Base-by-base conservation (phyloP, 2,888 invertebrate species). In the Meteorus cinctellus region DNA sequence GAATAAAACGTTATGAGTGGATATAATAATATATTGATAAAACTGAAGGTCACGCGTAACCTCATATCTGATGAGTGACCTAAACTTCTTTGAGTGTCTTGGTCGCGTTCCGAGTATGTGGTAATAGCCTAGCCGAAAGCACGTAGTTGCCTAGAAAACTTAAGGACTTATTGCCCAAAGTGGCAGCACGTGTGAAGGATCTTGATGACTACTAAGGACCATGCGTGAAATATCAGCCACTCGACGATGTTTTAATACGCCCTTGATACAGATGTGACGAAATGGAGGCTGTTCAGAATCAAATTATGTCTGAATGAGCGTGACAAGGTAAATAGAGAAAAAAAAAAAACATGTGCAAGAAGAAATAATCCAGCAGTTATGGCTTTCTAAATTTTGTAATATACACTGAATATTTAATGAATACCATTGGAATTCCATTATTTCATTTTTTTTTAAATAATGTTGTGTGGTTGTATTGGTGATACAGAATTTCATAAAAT, bases 221-320 rank as follows among this genome's bases (percentile, higher is more conserved):
- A 10, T 68, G 60, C 63, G 73, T 51, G 73, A 73, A 73, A 79
- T 79, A 78, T 77, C 77, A 75, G 78, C 60, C 75, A 80, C 34
- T 63, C 31, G 12, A 60, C 12, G 27, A 60, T 60, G 12, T 60
- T 48, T 10, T 27, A 19, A 10, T 6, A 29, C 59, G 27, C 29
- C 27, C 27, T 60, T 24, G 19, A 60, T 27, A 60, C 27, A 27
- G 27, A 48, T 48, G n/a, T 48, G 48, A 48, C 16, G n/a, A n/a
- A 48, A 41, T 2, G 8, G 41, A 41, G 41, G 8, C 12, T 41
- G 41, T 41, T 41, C 8, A 41, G 12, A 41, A 41, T 12, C 12
- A 41, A 2, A 41, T 41, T 12, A 41, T 41, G 41, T 12, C 8
- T 41, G 41, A 10, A 1, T 41, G 12, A 41, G 8, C 12, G 8